Evolutionary conservation across 1,140 invertebrate genomes (phyloP).

Genomic region (Philopotamus ludificatus): DNA sequence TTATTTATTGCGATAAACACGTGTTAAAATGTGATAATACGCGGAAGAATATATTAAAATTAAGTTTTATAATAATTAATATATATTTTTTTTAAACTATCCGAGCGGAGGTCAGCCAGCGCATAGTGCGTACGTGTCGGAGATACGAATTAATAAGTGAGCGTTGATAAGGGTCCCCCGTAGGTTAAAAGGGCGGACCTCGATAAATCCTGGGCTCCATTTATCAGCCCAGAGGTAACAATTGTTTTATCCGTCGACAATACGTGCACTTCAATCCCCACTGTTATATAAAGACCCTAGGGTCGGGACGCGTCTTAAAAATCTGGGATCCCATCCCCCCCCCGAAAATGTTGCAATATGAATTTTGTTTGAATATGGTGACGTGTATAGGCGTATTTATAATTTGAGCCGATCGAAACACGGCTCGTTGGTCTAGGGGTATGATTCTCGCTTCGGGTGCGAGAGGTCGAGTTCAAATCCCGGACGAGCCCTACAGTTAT

Average conservation of each 20-base stretch:
- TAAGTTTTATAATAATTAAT: too few relatives aligned
- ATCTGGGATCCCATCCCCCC: background rate
- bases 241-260: conserved; percentile 2
- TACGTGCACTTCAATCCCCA: background rate
- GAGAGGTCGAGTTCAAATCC: too few relatives aligned
- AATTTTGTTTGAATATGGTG: too few relatives aligned
- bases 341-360: background rate
- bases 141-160: conserved; percentile 16
- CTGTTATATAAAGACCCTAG: background rate
- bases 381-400: too few relatives aligned
- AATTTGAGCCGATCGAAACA: too few relatives aligned
- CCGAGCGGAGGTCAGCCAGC: background rate
- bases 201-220: conserved; percentile 14
- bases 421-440: background rate
- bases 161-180: conserved; percentile 16
- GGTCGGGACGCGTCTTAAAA: background rate
- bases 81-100: too few relatives aligned
- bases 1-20: too few relatives aligned
- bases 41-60: too few relatives aligned
- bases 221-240: conserved; percentile 21
- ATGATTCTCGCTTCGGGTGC: too few relatives aligned
- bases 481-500: too few relatives aligned
- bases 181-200: conserved; percentile 13
- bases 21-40: too few relatives aligned
- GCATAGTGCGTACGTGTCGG: background rate